A percentile compares a stretch with the other conserved stretches of the same genome.
phyloP scores from a whole-genome alignment of 1,140 invertebrate genomes.

The Drosophila arizonae region DNA sequence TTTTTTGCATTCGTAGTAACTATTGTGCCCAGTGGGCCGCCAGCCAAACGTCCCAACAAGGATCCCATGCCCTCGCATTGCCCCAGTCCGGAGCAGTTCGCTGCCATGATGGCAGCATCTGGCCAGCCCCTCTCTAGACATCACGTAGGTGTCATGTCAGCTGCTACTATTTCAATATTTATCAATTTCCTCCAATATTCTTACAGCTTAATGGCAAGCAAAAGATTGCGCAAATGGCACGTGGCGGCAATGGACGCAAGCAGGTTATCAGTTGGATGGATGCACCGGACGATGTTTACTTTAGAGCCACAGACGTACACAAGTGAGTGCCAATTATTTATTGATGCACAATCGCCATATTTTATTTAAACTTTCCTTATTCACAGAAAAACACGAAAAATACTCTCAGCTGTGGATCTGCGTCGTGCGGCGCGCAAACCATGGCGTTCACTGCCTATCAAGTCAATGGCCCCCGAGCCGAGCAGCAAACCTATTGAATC shows the following conservation, averaged over 20 bases:
- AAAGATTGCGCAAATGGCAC: slow-evolving; percentile 88
- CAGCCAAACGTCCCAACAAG: slow-evolving; percentile 87
- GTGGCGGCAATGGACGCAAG: slow-evolving; percentile 87
- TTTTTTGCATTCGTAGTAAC: slow-evolving; percentile 53
- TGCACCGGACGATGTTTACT: slow-evolving; percentile 98
- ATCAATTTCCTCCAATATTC: slow-evolving; percentile 2
- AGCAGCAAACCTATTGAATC: slow-evolving; percentile 83
- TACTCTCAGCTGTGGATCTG: slow-evolving; percentile 90
- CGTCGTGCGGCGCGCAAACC: slow-evolving; percentile 95
- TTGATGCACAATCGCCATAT: background rate
- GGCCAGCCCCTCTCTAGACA: slow-evolving; percentile 86
- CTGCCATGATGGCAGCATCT: slow-evolving; percentile 86
- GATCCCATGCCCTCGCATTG: slow-evolving; percentile 88
- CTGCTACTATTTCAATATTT: background rate
- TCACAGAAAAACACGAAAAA: slow-evolving; percentile 91
- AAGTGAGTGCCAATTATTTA: slow-evolving; percentile 87
- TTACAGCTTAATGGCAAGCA: slow-evolving; percentile 88
- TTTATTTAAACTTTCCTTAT: slow-evolving; percentile 15
- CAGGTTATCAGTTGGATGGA: slow-evolving; percentile 99
- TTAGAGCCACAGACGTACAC: slow-evolving; percentile 93
- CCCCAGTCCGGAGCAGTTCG: slow-evolving; percentile 86
- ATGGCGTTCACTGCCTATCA: slow-evolving; percentile 88
- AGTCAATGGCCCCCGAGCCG: slow-evolving; percentile 60
- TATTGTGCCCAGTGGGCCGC: slow-evolving; percentile 85
- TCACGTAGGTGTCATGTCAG: slow-evolving; percentile 84